Evolutionary conservation across 1,140 invertebrate genomes (phyloP), one percentile per base, ranked within the genome.

Genomic region (Daktulosphaira vitifoliae): DNA sequence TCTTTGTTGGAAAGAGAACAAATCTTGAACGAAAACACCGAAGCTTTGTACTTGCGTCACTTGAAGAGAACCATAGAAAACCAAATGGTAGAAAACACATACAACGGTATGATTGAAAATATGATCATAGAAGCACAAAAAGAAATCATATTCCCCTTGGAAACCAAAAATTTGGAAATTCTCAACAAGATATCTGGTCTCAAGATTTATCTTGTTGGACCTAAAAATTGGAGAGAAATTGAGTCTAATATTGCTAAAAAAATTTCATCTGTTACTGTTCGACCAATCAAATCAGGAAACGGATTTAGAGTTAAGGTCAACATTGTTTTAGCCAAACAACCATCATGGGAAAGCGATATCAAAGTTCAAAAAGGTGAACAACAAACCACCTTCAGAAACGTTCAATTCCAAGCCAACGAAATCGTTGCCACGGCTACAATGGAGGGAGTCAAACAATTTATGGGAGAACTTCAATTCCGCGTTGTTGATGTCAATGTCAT

Each of bases 381-480:
- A 42, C 2, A 44, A 3, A n/a, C 44, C 22, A 26, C 5, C n/a
- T 16, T 56, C 2, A 44, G 26, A 1, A 56, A 56, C 23, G 53
- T 56, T 1, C 16, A 25, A 11, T 56, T 56, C 38, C 15, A 6
- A 3, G 53, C 53, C n/a, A 3, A 42, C n/a, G 20, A 56, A 13
- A 56, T 56, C 7, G 38, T 42, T 9, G 53, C 53, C n/a, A 56
- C 38, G 6, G 53, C 38, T 20, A n/a, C 44, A 15, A 42, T 56
- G 38, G 23, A 56, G 6, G 37, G 38, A 3, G 53, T 26, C n/a
- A 13, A 18, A 42, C 38, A 2, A 26, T 9, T n/a, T 2, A 44
- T 25, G 15, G 53, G 53, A 11, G 53, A 5, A 13, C 44, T 25
- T 23, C 29, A 26, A 42, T 56, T 56, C 23, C 16, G 18, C n/a